A percentile compares a stretch with the other conserved stretches of the same genome.
Evolutionary conservation across 2,888 invertebrate species (phyloP).

Genomic region (Bhutanitis thaidina): DNA sequence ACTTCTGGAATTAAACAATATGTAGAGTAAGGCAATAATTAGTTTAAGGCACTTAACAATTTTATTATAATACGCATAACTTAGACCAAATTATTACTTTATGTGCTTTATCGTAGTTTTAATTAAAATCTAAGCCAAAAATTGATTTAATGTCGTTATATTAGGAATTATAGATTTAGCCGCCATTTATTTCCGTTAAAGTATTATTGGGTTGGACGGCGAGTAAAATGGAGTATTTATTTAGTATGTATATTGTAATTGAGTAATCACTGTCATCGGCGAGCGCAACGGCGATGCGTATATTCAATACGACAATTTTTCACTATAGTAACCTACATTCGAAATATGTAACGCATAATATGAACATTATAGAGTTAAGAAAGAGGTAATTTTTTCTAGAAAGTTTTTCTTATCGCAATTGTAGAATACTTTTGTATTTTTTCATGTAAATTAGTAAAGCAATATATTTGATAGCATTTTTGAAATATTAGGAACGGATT

Average conservation of each 20-base stretch:
- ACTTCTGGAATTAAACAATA: slow-evolving; percentile 65
- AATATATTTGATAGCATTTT: slow-evolving; percentile 74
- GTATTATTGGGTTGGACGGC: slow-evolving; percentile 65
- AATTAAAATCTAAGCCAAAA: slow-evolving; percentile 79
- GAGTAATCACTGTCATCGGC: slow-evolving; percentile 28
- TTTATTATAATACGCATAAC: slow-evolving; percentile 70
- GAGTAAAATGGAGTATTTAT: slow-evolving; percentile 69
- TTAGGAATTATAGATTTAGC: slow-evolving; percentile 55
- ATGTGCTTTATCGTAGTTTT: slow-evolving; percentile 75
- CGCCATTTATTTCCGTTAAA: slow-evolving; percentile 67
- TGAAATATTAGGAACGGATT: slow-evolving; percentile 53
- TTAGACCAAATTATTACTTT: slow-evolving; percentile 79
- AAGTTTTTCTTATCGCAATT: slow-evolving; percentile 64
- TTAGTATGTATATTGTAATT: slow-evolving; percentile 41
- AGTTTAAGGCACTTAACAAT: slow-evolving; percentile 74
- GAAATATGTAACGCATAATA: slow-evolving; percentile 69
- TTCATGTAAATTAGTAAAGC: slow-evolving; percentile 69
- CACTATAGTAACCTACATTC: slow-evolving; percentile 46
- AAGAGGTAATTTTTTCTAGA: slow-evolving; percentile 72
- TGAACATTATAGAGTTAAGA: slow-evolving; percentile 58
- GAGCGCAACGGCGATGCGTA: slow-evolving; percentile 36
- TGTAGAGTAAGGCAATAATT: slow-evolving; percentile 73
- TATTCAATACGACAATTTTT: slow-evolving; percentile 42
- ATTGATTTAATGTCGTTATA: slow-evolving; percentile 73
- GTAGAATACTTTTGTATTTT: slow-evolving; percentile 77